Conservation (phyloP, 2,797 vertebrate species). For the Loris lydekkerianus region DNA sequence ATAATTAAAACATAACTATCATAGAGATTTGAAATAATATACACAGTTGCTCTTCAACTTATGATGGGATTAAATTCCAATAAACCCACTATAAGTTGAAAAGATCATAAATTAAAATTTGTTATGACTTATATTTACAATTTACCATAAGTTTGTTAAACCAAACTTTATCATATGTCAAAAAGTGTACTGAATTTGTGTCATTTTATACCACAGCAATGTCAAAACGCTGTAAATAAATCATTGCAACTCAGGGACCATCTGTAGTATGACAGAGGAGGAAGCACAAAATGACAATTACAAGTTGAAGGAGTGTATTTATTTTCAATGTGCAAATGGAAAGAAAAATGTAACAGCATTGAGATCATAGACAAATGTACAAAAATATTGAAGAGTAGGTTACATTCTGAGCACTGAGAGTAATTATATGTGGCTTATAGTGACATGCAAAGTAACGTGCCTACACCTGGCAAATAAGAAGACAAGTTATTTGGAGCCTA, state of each 20-base stretch:
- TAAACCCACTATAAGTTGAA: neutral
- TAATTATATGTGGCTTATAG: neutral
- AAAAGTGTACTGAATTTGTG: neutral
- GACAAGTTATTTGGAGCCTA: neutral
- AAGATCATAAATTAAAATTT: neutral
- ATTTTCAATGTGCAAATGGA: neutral
- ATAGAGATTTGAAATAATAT: neutral
- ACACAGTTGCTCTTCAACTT: neutral
- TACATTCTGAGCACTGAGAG: neutral
- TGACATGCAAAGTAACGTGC: neutral
- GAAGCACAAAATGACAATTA: neutral
- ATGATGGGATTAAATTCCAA: neutral
- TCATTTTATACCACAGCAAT: neutral
- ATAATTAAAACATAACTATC: neutral
- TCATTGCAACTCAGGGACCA: neutral
- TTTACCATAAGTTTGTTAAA: neutral
- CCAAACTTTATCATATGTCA: neutral
- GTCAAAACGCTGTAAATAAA: neutral
- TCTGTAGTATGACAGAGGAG: neutral
- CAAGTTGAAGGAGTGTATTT: neutral
- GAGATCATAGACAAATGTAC: neutral
- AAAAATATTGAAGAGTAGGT: neutral
- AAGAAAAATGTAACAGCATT: neutral
- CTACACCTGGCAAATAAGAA: neutral
- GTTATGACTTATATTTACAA: neutral